Evolutionary conservation across 2,113 vertebrate species (phyloP).

Genomic region (Perognathus longimembris): DNA sequence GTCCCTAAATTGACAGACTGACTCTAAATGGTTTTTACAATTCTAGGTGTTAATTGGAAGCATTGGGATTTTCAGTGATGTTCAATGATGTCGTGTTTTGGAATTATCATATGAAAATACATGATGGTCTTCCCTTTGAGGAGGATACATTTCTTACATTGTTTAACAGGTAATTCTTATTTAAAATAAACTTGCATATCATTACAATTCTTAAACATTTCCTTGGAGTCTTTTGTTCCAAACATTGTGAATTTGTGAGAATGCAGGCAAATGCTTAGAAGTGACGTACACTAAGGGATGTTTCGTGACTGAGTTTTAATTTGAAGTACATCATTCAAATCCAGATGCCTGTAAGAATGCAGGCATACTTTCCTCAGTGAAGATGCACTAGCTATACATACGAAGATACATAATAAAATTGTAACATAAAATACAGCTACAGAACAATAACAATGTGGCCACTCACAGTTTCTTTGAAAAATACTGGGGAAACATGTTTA

Average conservation of each 20-base stretch:
- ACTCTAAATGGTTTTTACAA: neutral
- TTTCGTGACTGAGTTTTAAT: slow-evolving; percentile 16
- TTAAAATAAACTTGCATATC: slow-evolving; percentile 55
- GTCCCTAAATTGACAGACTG: neutral
- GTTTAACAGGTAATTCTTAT: slow-evolving; percentile 60
- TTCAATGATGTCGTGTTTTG: neutral
- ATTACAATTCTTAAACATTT: slow-evolving; percentile 50
- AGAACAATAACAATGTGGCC: neutral
- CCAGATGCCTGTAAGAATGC: neutral
- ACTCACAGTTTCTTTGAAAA: slow-evolving; percentile 67
- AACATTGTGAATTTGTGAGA: slow-evolving; percentile 35
- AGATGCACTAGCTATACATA: neutral
- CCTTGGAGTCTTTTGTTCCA: slow-evolving; percentile 13
- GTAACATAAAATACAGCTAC: neutral
- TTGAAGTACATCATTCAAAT: slow-evolving; percentile 19
- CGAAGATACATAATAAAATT: slow-evolving; percentile 24
- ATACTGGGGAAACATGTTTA: slow-evolving; percentile 11
- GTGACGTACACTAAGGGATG: slow-evolving; percentile 34
- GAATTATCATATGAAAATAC: neutral
- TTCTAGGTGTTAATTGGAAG: neutral
- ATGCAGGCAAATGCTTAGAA: neutral
- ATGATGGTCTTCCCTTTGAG: slow-evolving; percentile 14
- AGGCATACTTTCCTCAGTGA: neutral
- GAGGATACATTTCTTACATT: neutral
- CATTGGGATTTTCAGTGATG: neutral